Evolutionary conservation across 2,113 vertebrate species (phyloP).

Genomic region (Propithecus coquereli): DNA sequence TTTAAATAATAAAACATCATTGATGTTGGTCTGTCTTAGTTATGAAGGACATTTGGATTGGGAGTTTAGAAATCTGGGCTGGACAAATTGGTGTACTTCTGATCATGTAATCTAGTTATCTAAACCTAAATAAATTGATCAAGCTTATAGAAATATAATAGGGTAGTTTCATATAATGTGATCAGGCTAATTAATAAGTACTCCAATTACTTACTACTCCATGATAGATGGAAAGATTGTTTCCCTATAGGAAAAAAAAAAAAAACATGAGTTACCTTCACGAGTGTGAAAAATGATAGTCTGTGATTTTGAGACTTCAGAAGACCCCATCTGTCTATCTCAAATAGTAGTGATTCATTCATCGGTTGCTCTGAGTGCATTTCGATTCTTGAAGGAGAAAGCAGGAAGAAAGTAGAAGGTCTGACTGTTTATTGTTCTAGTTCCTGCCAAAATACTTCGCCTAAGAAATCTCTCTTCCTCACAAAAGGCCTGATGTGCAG

Average conservation of each 20-base stretch:
- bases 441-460: conserved; percentile 56
- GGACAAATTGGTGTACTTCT: neutral
- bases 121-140: neutral
- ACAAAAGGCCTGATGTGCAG: conserved; percentile 31
- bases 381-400: conserved; percentile 47
- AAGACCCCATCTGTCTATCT: neutral
- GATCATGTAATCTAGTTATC: neutral
- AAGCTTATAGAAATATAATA: neutral
- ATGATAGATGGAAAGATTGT: neutral
- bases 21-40: neutral
- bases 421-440: conserved; percentile 54
- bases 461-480: conserved; percentile 48
- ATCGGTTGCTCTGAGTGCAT: neutral
- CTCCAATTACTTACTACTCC: neutral
- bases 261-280: neutral
- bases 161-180: neutral
- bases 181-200: neutral
- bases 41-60: neutral
- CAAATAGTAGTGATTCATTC: neutral
- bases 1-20: conserved; percentile 26
- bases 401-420: conserved; percentile 12
- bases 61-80: neutral
- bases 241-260: neutral
- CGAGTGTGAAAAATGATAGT: neutral
- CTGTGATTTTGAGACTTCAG: neutral